These are phyloP conservation scores for Eledona agricola DNA, from an alignment of 2,888 invertebrate species.

Conservation along the genomic window DNA sequence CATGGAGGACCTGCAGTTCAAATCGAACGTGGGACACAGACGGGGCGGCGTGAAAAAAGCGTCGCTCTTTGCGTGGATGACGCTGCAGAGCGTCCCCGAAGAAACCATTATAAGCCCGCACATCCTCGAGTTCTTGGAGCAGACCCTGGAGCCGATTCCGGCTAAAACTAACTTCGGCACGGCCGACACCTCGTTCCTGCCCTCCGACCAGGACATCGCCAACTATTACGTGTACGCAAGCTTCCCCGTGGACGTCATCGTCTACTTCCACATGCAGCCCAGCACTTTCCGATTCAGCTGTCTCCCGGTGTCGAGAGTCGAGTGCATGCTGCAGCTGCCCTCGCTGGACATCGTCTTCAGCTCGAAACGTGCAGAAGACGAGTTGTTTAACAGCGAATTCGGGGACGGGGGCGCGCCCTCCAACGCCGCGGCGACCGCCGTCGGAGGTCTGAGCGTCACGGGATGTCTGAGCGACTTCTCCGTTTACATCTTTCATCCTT, in stretches of 20 bases:
- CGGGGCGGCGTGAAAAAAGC: conserved; percentile 77
- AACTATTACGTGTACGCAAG: conserved; percentile 87
- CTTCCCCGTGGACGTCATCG: conserved; percentile 98
- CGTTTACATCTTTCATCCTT: conserved; percentile 98
- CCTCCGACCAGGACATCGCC: conserved; percentile 66
- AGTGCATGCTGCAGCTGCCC: conserved; percentile 94
- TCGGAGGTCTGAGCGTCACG: conserved; percentile 91
- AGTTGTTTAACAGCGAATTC: conserved; percentile 68
- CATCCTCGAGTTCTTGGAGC: conserved; percentile 95
- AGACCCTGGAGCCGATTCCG: conserved; percentile 95
- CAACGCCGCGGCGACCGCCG: conserved; percentile 71
- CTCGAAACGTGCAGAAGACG: conserved; percentile 85
- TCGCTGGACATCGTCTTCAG: conserved; percentile 98
- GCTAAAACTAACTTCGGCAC: conserved; percentile 55
- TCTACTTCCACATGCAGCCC: conserved; percentile 98
- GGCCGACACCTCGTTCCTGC: conserved; percentile 52
- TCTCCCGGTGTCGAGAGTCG: conserved; percentile 92
- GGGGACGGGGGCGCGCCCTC: conserved; percentile 59
- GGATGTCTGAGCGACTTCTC: conserved; percentile 97
- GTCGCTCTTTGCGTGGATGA: conserved; percentile 93
- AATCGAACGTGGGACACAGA: conserved; percentile 1
- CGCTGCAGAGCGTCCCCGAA: conserved; percentile 95
- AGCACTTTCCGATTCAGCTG: conserved; percentile 96
- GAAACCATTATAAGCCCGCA: conserved; percentile 98
- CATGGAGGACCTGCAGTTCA: conserved; percentile 49